Evolutionary conservation across 2,888 invertebrate species (phyloP).

Genomic region (Agonopterix arenella): DNA sequence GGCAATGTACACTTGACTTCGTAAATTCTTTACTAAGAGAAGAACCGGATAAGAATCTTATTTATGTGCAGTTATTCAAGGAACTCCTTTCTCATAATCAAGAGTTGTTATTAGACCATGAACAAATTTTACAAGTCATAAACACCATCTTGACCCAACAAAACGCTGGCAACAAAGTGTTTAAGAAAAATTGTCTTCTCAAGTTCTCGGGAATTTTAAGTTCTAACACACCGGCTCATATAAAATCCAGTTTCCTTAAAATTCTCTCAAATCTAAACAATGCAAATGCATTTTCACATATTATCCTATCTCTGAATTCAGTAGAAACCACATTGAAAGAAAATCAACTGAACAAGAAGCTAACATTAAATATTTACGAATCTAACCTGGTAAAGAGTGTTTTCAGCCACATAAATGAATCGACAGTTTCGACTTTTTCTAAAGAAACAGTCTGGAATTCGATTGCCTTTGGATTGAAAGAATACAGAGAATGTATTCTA

Average conservation of each 20-base stretch:
- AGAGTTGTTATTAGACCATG: slow-evolving; percentile 81
- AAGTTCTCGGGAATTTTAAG: slow-evolving; percentile 52
- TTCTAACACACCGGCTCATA: slow-evolving; percentile 54
- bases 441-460: slow-evolving; percentile 74
- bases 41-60: slow-evolving; percentile 41
- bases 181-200: slow-evolving; percentile 50
- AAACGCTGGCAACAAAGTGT: slow-evolving; percentile 55
- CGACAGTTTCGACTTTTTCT: slow-evolving; percentile 55
- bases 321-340: slow-evolving; percentile 37
- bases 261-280: slow-evolving; percentile 64
- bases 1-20: slow-evolving; percentile 74
- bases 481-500: slow-evolving; percentile 63
- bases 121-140: slow-evolving; percentile 80
- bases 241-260: slow-evolving; percentile 65
- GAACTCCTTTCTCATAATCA: slow-evolving; percentile 65
- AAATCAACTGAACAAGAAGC: slow-evolving; percentile 30
- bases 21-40: slow-evolving; percentile 50
- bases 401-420: slow-evolving; percentile 72
- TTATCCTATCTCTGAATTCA: slow-evolving; percentile 41
- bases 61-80: slow-evolving; percentile 60
- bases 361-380: slow-evolving; percentile 64
- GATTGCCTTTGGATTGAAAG: slow-evolving; percentile 71
- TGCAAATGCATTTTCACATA: slow-evolving; percentile 49
- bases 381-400: slow-evolving; percentile 74
- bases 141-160: slow-evolving; percentile 78